Conservation (phyloP, 2,113 vertebrate genomes). For the Capra hircus region DNA sequence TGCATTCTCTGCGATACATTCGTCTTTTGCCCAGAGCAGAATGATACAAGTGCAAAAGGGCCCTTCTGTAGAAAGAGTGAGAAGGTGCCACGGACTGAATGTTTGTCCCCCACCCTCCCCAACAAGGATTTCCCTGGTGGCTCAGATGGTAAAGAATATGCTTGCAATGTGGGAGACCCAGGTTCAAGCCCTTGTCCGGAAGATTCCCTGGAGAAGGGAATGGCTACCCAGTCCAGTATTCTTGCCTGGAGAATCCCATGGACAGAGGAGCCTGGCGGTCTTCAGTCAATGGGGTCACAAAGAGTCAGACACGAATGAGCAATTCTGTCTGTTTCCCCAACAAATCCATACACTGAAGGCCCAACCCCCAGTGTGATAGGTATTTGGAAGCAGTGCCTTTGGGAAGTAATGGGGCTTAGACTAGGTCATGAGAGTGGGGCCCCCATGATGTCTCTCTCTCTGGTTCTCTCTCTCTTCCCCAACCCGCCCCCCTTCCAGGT, state of each 20-base stretch:
- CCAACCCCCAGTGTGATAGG: background rate
- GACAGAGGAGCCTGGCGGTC: background rate
- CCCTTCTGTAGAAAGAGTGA: background rate
- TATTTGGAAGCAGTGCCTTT: background rate
- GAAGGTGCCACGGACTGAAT: background rate
- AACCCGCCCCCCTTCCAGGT: rapidly evolving
- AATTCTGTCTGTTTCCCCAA: background rate
- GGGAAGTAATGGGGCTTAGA: background rate
- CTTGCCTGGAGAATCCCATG: background rate
- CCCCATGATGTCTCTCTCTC: background rate
- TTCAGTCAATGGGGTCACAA: background rate
- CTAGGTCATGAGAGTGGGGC: background rate
- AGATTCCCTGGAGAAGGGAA: background rate
- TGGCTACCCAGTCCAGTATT: background rate
- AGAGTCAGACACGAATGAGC: background rate
- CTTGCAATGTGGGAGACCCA: background rate
- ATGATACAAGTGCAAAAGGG: background rate
- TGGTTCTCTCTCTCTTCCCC: background rate
- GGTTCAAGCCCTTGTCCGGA: rapidly evolving
- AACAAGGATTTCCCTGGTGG: background rate
- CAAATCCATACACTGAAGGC: background rate
- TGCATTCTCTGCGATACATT: background rate
- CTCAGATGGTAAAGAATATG: background rate
- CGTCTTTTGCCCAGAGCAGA: constrained; percentile 15
- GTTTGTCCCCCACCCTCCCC: background rate